Evolutionary conservation across 2,888 invertebrate species (phyloP).

Genomic region (Bellardia bayeri): DNA sequence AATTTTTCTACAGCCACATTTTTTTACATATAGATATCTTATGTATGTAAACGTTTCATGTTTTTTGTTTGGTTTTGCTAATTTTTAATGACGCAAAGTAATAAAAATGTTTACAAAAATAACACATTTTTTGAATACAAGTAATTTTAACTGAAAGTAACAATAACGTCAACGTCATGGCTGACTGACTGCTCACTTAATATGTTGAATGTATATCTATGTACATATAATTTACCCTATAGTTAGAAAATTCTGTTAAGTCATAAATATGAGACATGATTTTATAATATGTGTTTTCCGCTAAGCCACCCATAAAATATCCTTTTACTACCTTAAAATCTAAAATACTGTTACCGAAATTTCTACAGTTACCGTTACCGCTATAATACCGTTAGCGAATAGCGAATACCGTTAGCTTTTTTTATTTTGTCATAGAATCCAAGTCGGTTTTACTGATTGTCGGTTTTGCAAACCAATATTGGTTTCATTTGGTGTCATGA

Average conservation of each 20-base stretch:
- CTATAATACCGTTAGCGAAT: too few relatives aligned
- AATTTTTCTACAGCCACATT: conserved; percentile 17
- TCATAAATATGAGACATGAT: not conserved
- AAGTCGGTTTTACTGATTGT: too few relatives aligned
- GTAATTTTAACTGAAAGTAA: not conserved
- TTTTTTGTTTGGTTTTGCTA: conserved; percentile 18
- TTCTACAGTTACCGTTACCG: too few relatives aligned
- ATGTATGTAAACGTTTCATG: conserved; percentile 29
- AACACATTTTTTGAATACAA: not conserved
- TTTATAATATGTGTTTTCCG: too few relatives aligned
- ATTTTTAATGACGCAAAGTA: conserved; percentile 48
- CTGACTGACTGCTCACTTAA: conserved; percentile 32
- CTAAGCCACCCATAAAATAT: too few relatives aligned
- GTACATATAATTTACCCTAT: not conserved
- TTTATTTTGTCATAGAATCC: too few relatives aligned
- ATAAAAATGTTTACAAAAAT: conserved; percentile 15
- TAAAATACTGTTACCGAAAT: too few relatives aligned
- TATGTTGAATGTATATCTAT: conserved; percentile 14
- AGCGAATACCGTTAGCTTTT: too few relatives aligned
- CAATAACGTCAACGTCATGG: conserved; percentile 40
- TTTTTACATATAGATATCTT: conserved; percentile 24
- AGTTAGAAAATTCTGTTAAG: not conserved
- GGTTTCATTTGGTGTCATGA: too few relatives aligned
- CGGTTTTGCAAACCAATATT: too few relatives aligned
- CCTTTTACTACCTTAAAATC: too few relatives aligned